These are phyloP conservation scores for Macaca mulatta DNA, from an alignment of 2,113 vertebrate genomes.

Conservation along the genomic window DNA sequence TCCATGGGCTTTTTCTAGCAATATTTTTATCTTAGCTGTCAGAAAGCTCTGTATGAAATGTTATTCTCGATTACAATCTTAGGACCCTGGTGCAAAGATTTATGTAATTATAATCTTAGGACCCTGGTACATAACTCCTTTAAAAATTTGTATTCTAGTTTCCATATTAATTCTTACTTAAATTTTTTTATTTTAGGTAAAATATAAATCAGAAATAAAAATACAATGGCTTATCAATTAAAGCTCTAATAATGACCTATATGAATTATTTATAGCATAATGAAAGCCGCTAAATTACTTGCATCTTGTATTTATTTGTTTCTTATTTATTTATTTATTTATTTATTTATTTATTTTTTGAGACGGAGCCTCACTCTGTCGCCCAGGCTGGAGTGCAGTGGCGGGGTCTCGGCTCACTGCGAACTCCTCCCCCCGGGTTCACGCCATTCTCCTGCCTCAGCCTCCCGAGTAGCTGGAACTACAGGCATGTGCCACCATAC, in stretches of 20 bases:
- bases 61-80: background rate
- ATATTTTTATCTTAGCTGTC: background rate
- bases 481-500: too few species aligned
- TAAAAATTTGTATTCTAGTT: background rate
- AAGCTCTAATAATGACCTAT: background rate
- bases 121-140: background rate
- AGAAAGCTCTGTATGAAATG: background rate
- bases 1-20: background rate
- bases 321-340: too few species aligned
- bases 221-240: background rate
- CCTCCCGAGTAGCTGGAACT: too few species aligned
- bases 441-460: too few species aligned
- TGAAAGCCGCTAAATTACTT: background rate
- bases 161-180: background rate
- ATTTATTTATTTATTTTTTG: too few species aligned
- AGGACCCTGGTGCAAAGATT: background rate
- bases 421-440: fast-evolving
- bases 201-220: background rate
- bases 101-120: background rate
- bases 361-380: fast-evolving
- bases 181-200: background rate
- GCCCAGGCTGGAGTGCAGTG: too few species aligned
- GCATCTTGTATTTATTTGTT: too few species aligned
- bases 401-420: fast-evolving
- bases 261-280: background rate